Evolutionary conservation across 2,888 invertebrate genomes (phyloP).

Genomic region (Calameuta filiformis): DNA sequence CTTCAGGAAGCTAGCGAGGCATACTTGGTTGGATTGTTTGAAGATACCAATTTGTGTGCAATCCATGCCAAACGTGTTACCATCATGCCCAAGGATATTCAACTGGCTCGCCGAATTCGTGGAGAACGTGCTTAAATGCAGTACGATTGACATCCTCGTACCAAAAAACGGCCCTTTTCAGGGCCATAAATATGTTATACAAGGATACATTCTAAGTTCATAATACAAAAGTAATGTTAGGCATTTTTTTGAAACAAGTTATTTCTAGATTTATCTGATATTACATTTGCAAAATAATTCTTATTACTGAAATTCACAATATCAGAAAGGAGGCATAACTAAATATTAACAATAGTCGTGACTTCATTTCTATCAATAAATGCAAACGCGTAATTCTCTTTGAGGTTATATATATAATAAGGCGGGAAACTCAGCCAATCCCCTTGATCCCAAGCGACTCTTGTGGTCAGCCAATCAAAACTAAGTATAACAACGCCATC

Average conservation of each 20-base stretch:
- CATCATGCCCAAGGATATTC: constrained; percentile 75
- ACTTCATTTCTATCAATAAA: neutral
- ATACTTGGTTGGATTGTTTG: constrained; percentile 76
- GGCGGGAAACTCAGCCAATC: neutral
- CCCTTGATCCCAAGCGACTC: neutral
- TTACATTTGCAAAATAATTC: neutral
- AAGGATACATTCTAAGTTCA: neutral
- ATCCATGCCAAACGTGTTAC: constrained; percentile 81
- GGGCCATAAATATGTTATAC: neutral
- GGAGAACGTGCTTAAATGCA: constrained; percentile 41
- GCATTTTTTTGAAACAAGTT: no score
- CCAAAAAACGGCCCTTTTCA: constrained; percentile 30
- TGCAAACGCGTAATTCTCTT: neutral
- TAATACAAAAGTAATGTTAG: neutral
- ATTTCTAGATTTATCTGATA: no score
- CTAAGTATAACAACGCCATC: neutral
- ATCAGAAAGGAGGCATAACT: neutral
- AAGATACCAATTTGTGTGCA: constrained; percentile 80
- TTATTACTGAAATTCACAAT: neutral
- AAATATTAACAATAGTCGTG: neutral
- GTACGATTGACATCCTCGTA: neutral
- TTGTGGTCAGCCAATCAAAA: neutral
- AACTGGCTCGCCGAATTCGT: constrained; percentile 65
- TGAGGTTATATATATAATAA: neutral
- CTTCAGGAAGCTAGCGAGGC: constrained; percentile 73